Evolutionary conservation across 92 coral and sea anemone genomes (phyloP).

Genomic region (Montipora capitata): DNA sequence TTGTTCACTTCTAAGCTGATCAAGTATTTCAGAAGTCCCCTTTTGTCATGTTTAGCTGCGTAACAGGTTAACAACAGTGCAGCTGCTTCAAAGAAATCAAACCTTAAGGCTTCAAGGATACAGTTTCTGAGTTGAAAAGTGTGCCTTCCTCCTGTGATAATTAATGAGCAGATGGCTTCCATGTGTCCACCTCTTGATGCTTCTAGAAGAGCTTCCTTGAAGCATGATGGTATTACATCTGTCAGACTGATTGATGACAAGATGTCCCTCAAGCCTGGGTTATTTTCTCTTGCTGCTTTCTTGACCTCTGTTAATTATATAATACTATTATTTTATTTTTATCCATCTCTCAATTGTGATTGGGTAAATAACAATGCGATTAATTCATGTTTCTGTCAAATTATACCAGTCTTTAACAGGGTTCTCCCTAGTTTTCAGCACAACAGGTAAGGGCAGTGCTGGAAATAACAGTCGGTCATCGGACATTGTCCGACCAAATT

Average conservation of each 20-base stretch:
- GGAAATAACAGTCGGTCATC: too few relatives aligned
- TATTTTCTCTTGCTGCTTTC: conserved; percentile 86
- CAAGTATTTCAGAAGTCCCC: conserved; percentile 76
- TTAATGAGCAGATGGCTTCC: conserved; percentile 83
- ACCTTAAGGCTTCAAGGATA: conserved; percentile 72
- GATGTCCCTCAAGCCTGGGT: conserved; percentile 69
- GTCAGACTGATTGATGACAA: conserved; percentile 64
- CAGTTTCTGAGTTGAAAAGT: conserved; percentile 76
- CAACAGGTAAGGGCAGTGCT: too few relatives aligned
- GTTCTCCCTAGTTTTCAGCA: too few relatives aligned
- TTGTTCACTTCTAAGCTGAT: conserved; percentile 56
- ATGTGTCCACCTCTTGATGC: conserved; percentile 88
- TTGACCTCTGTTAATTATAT: not conserved
- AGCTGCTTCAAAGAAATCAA: conserved; percentile 74
- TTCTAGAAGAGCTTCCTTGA: conserved; percentile 89
- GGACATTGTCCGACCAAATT: too few relatives aligned
- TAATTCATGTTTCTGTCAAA: too few relatives aligned
- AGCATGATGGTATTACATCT: conserved; percentile 81
- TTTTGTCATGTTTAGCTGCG: conserved; percentile 80
- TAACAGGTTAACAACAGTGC: conserved; percentile 89
- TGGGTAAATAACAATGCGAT: too few relatives aligned
- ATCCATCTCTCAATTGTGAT: too few relatives aligned
- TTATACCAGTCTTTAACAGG: too few relatives aligned
- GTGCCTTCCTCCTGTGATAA: conserved; percentile 79
- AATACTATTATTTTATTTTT: too few relatives aligned